These are phyloP conservation scores for Trichosurus vulpecula DNA, from an alignment of 2,797 vertebrate species.

Conservation along the genomic window DNA sequence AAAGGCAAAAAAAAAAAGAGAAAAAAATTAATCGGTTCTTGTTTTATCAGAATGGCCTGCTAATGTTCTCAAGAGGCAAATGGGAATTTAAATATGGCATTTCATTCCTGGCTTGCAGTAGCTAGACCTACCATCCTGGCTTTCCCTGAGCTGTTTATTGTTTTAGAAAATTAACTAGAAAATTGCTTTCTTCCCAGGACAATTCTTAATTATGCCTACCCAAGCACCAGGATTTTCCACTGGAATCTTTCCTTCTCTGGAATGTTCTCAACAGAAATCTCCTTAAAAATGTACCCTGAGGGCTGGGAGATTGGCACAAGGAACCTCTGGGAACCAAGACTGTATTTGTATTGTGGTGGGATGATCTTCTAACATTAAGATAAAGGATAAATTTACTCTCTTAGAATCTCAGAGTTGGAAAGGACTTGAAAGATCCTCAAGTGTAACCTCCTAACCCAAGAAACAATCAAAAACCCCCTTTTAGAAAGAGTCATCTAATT, in stretches of 20 bases:
- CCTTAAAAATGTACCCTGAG: neutral
- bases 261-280: slow-evolving; percentile 53
- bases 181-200: slow-evolving; percentile 77
- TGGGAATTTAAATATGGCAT: neutral
- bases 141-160: slow-evolving; percentile 74
- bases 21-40: neutral
- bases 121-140: slow-evolving; percentile 44
- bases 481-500: neutral
- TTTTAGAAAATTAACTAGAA: slow-evolving; percentile 81
- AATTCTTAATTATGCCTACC: slow-evolving; percentile 48
- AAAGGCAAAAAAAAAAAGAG: neutral
- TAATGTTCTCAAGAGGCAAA: neutral
- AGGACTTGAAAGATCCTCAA: neutral
- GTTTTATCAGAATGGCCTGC: neutral
- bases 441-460: neutral
- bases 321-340: neutral
- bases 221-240: slow-evolving; percentile 61
- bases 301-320: slow-evolving; percentile 26
- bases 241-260: slow-evolving; percentile 27
- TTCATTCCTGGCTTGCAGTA: slow-evolving; percentile 60
- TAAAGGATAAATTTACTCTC: neutral
- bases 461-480: neutral
- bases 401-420: neutral
- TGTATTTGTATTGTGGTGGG: neutral
- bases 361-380: neutral